Conservation (phyloP, 2,888 invertebrate species). For the Rosalia funebris region DNA sequence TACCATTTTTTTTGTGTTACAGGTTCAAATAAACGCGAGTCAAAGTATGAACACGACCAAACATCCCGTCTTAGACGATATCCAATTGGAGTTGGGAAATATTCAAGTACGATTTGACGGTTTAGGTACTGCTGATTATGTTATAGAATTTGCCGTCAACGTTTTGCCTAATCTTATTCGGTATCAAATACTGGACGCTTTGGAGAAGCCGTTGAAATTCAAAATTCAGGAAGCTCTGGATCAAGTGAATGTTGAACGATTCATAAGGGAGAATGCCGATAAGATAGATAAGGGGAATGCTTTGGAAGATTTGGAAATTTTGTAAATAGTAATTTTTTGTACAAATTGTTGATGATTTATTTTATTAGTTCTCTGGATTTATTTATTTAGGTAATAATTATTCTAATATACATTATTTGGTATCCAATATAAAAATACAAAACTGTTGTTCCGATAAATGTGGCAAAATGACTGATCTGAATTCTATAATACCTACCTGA, state of each 20-base stretch:
- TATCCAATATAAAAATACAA: too few species aligned
- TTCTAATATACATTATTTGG: too few species aligned
- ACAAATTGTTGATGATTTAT: too few species aligned
- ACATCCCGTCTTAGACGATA: conserved; percentile 75
- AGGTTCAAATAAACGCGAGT: conserved; percentile 72
- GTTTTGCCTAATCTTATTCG: conserved; percentile 85
- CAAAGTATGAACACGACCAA: conserved; percentile 83
- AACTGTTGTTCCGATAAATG: too few species aligned
- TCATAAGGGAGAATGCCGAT: conserved; percentile 76
- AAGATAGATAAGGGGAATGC: conserved; percentile 68
- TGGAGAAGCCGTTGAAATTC: conserved; percentile 81
- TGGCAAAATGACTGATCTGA: too few species aligned
- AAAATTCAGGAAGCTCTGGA: conserved; percentile 79
- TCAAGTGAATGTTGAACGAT: conserved; percentile 77
- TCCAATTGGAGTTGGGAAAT: conserved; percentile 77
- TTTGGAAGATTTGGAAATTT: conserved; percentile 29
- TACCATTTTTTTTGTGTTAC: conserved; percentile 27
- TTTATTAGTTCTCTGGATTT: too few species aligned
- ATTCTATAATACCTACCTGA: too few species aligned
- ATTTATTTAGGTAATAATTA: too few species aligned
- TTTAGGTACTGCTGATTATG: conserved; percentile 86
- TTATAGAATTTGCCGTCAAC: conserved; percentile 83
- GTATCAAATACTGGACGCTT: conserved; percentile 87
- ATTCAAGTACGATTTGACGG: conserved; percentile 86
- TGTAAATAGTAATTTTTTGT: too few species aligned